phyloP scores from a whole-genome alignment of 2,888 invertebrate species.

The Nephrotoma guestfalica region DNA sequence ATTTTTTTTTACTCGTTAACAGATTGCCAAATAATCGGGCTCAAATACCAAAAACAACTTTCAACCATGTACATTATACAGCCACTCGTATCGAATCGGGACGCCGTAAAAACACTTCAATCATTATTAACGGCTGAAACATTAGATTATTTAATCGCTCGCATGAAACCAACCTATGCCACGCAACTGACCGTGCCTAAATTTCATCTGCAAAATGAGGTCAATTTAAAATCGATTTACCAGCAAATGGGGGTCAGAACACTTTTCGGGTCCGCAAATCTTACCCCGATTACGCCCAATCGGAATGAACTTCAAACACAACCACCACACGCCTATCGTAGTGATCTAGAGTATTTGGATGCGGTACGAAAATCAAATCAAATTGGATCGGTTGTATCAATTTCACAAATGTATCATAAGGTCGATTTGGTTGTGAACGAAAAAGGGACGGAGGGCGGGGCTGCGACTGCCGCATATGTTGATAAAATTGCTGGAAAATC shows the following conservation, averaged over 20 bases:
- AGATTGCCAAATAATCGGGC: conserved; percentile 43
- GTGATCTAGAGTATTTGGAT: neutral
- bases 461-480: conserved; percentile 40
- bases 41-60: conserved; percentile 49
- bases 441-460: conserved; percentile 51
- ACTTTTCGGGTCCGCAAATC: neutral
- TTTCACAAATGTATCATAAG: conserved; percentile 46
- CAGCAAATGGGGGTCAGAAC: neutral
- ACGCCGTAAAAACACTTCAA: conserved; percentile 34
- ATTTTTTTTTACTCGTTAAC: neutral
- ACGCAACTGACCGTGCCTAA: neutral
- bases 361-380: neutral
- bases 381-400: conserved; percentile 19
- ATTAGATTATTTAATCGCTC: neutral
- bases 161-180: neutral
- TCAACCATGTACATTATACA: conserved; percentile 49
- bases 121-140: neutral
- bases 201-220: conserved; percentile 8
- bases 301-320: neutral
- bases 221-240: neutral
- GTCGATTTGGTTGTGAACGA: conserved; percentile 46
- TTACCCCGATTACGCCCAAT: neutral
- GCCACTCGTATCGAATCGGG: conserved; percentile 36
- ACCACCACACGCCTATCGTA: neutral
- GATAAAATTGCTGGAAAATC: conserved; percentile 23